phyloP scores from a whole-genome alignment of 2,797 vertebrate species.

The Fringilla coelebs region DNA sequence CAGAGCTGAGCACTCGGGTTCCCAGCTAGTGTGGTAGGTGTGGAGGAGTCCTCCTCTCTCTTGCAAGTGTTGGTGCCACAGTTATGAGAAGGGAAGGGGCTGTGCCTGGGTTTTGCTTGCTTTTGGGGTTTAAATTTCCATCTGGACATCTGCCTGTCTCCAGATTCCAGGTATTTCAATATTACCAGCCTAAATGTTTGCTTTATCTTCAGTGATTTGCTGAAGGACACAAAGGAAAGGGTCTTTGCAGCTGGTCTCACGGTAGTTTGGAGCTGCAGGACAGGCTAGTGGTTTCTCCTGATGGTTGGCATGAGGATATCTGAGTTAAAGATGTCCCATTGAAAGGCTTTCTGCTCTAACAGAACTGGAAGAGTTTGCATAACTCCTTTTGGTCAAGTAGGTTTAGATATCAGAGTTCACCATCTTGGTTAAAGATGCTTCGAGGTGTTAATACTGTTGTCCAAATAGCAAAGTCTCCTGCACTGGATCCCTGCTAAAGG shows the following conservation, averaged over 20 bases:
- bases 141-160: background rate
- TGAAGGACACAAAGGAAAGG: background rate
- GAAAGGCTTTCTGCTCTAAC: background rate
- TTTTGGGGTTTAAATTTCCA: background rate
- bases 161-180: background rate
- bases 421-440: background rate
- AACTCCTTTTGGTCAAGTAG: background rate
- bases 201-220: background rate
- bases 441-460: background rate
- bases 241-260: background rate
- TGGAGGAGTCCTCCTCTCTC: background rate
- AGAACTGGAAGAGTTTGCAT: background rate
- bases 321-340: background rate
- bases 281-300: background rate
- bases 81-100: background rate
- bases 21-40: background rate
- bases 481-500: background rate
- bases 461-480: background rate
- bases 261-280: background rate
- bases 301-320: background rate
- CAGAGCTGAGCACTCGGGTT: background rate
- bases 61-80: background rate
- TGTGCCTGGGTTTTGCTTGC: background rate
- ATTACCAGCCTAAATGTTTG: background rate
- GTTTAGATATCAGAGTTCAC: background rate